Base-by-base conservation (phyloP, 2,797 vertebrate genomes). In the Zalophus californianus region DNA sequence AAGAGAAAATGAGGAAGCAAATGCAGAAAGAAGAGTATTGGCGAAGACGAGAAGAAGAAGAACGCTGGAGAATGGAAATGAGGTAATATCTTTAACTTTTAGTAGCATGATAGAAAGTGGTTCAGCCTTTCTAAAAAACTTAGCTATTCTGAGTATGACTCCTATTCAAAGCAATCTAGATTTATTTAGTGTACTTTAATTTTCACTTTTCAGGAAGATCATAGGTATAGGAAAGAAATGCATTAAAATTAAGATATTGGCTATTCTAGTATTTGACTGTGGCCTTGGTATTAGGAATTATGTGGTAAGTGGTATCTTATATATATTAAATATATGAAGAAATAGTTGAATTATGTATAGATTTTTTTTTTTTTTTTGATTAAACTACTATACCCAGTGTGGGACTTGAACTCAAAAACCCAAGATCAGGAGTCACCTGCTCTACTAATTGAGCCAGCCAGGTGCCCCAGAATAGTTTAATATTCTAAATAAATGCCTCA, bases 11-110 rank as follows among this genome's bases (percentile, higher is more conserved):
- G 99, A 99, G 99, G 80, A 99, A 99, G 94, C 99, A 99, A 97
- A 99, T 99, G 99, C 99, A 99, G 98, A 99, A 99, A 97, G 99
- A 99, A 91, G 99, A 99, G 97, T 99, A 99, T 97, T 99, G 99
- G 99, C 99, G 99, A 98, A 99, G 99, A 66, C 98, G 99, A 85
- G 99, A 99, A 98, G 99, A 99, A 72, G 99, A 99, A 48, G 99
- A 99, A 92, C 99, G 99, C 95, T 99, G 99, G 99, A 99, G 99
- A 96, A 99, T 99, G 99, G 99, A 99, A 98, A 99, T 99, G 99
- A 99, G 99, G 99, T 99, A 98, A 18, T 94, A 41, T 35, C 75
- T 94, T 95, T 91, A 85, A 86, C 23, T 83, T 94, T 75, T 70
- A 87, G 12, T 54, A 95, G 13, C 52, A 18, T 77, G 7, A 20